Base-by-base conservation (phyloP, 1,140 invertebrate genomes). In the Antheraea pernyi region DNA sequence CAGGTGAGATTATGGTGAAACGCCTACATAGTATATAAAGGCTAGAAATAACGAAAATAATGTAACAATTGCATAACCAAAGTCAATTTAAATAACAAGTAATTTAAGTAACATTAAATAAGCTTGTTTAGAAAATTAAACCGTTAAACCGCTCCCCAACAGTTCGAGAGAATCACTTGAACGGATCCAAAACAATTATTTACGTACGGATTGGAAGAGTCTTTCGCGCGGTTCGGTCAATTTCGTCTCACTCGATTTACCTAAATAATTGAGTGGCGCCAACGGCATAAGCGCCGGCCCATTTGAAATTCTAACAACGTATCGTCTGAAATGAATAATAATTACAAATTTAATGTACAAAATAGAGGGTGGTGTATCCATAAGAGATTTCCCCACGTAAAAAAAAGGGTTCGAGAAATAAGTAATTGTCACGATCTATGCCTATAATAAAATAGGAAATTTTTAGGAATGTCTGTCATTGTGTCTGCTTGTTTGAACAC, bases 251-350 rank as follows among this genome's bases (percentile, higher is more conserved):
- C 5, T n/a, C 61, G 19, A 30, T 62, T 62, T 62, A 0, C 19
- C 30, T 60, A 36, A 62, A 62, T 62, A 62, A 62, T 62, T 62
- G 61, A 62, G 61, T 62, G 22, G 22, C 61, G 46, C 46, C 46
- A 11, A n/a, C 46, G 46, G 46, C 16, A 53, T 53, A 16, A 53
- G 16, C 46, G 46, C 16, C 46, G 16, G 11, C 9, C 46, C 46
- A 53, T 53, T 53, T 53, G 46, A 53, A 53, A 53, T 53, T 53
- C 11, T 53, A 53, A 53, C 16, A 9, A 53, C 46, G 46, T 13
- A 16, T 16, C 46, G 11, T 53, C 13, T 53, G 46, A 53, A 53
- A 11, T 53, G 46, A 10, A 13, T 53, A 53, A 10, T 16, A 53
- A 16, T 53, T 53, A 16, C 16, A 16, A 30, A 30, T 30, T 1